Evolutionary conservation across 2,113 vertebrate species (phyloP).

Genomic region (Proteles cristata): DNA sequence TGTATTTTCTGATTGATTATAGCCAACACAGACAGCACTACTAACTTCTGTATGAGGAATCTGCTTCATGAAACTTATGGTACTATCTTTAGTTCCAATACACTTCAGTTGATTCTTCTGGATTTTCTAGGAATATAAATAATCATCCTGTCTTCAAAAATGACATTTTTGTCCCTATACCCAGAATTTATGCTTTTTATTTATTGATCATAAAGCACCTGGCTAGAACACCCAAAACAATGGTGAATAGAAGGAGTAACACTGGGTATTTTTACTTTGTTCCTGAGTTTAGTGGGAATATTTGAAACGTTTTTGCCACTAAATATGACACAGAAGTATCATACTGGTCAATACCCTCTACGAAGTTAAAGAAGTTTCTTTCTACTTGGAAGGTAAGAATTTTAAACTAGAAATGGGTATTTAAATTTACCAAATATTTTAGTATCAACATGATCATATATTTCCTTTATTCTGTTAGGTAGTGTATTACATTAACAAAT

Average conservation of each 20-base stretch:
- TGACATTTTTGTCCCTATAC: not conserved
- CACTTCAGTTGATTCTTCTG: not conserved
- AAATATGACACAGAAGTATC: not conserved
- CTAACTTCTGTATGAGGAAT: not conserved
- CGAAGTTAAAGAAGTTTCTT: not conserved
- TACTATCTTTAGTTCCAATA: not conserved
- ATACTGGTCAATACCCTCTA: not conserved
- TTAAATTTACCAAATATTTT: constrained; percentile 11
- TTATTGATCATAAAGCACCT: not conserved
- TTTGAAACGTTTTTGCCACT: not conserved
- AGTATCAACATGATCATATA: not conserved
- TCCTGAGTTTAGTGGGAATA: not conserved
- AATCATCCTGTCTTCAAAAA: not conserved
- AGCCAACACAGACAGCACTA: not conserved
- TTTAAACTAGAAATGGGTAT: not conserved
- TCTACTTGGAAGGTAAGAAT: not conserved
- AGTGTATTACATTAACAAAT: not conserved
- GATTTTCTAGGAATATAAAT: not conserved
- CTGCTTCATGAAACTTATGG: not conserved
- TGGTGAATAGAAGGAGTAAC: not conserved
- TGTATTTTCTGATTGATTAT: not conserved
- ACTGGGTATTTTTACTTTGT: not conserved
- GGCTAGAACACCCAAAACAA: not conserved
- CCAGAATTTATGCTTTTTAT: not conserved
- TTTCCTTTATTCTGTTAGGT: not conserved